Evolutionary conservation across 2,797 vertebrate species (phyloP), one percentile per base, ranked within the genome.

Genomic region (Poecilia picta): DNA sequence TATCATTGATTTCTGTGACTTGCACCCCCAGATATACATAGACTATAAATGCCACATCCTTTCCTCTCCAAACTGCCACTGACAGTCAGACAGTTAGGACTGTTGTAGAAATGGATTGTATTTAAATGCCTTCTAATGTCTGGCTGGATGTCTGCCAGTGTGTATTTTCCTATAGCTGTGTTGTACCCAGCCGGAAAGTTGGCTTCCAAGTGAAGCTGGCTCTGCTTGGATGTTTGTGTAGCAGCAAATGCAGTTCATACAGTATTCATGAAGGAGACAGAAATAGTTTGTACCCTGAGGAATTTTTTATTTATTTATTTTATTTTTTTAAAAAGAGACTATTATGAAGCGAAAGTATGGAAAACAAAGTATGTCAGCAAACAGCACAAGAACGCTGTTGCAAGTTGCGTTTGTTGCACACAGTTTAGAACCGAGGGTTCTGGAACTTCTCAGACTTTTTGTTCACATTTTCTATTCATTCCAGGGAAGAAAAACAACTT

Each of bases 231-330:
- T 93, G 92, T 93, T 94, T 93, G 91, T 91, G 84, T 88, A 92
- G 91, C 77, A 33, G 89, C 91, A 87, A 93, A 92, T 16, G 77
- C 83, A 90, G 84, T 91, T 93, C 93, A 92, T 94, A 88, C 88
- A 94, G 88, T 91, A 94, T 92, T 93, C 91, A 93, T 91, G 86
- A 90, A 81, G 84, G 80, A 91, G 92, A 89, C 91, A 93, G 85
- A 91, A 95, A 93, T 93, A 92, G 90, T 88, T 88, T 89, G 87
- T 73, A 86, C 77, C 86, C 82, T 84, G 82, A 80, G 83, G 89
- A 93, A 92, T 90, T 84, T 33, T 5, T 47, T 53, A n/a, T n/a
- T n/a, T n/a, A n/a, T n/a, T 53, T 20, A 41, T 41, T 6, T 49
- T 20, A 18, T 11, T 45, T 7, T 25, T 25, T 93, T 91, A 83